A percentile compares a stretch with the other conserved stretches of the same genome.
phyloP scores from a whole-genome alignment of 2,113 vertebrate species.

The Marmota monax region DNA sequence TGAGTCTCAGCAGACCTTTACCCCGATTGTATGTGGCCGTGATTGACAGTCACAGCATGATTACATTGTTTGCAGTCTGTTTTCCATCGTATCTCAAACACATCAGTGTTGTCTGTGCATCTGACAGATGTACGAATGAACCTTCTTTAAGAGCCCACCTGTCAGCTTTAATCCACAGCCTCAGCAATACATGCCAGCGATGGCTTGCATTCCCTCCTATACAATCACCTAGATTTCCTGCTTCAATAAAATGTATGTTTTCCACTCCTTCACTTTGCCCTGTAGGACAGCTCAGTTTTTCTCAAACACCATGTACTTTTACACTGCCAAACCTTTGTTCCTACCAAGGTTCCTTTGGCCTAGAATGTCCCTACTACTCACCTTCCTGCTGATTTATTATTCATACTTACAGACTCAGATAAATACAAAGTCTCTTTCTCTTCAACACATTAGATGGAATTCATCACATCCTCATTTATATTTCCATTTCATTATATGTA shows the following conservation, averaged over 20 bases:
- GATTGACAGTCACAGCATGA: conserved; percentile 37
- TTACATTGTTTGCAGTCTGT: not conserved
- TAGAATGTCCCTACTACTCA: not conserved
- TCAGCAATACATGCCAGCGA: not conserved
- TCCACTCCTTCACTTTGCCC: not conserved
- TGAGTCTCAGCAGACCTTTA: conserved; percentile 79
- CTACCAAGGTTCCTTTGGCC: not conserved
- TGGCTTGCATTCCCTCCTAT: not conserved
- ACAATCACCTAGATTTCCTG: not conserved
- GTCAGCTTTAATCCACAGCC: conserved; percentile 42
- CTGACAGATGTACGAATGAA: not conserved
- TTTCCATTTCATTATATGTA: conserved; percentile 32
- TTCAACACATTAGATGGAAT: not conserved
- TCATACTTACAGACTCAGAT: not conserved
- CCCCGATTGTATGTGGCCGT: conserved; percentile 72
- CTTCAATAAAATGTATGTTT: conserved; percentile 45
- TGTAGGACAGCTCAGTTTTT: conserved; percentile 21
- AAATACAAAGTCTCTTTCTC: conserved; percentile 36
- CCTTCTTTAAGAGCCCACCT: not conserved
- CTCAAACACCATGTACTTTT: conserved; percentile 7
- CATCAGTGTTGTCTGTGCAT: conserved; percentile 14
- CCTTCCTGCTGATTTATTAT: not conserved
- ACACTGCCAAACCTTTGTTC: conserved; percentile 31
- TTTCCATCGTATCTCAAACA: not conserved
- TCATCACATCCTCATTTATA: not conserved